Base-by-base conservation (phyloP, 2,113 vertebrate species). In the Megaleporinus macrocephalus region DNA sequence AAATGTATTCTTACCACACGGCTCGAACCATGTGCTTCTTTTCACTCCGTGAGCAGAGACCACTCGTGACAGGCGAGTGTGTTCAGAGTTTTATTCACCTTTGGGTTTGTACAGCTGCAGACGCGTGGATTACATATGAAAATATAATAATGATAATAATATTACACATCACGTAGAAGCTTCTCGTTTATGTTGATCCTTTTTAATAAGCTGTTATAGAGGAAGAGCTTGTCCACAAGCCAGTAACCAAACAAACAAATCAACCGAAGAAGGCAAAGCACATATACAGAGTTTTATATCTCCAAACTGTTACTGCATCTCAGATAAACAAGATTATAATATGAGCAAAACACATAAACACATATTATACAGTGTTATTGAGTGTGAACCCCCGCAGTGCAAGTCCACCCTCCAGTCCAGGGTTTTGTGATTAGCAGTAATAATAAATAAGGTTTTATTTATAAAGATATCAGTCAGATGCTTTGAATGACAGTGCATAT, bases 1-100 rank as follows among this genome's bases (percentile, higher is more conserved):
- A 98, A 96, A 55, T 95, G 73, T 92, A 95, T 96, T 97, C 93
- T 88, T 96, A 94, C 90, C 93, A 94, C 86, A 29, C 30, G 12
- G 6, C 53, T 44, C 7, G 33, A 22, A 2, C 33, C 41, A 12
- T 3, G 7, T 69, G 63, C 41, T 70, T 29, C 5, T 9, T 44
- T 44, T 49, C 2, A 1, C 11, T 12, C 10, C 3, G 59, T 30
- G 11, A 29, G 12, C 26, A 15, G 9, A 70, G 6, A 36, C 33
- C 33, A 36, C 33, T n/a, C n/a, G n/a, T n/a, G n/a, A n/a, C n/a
- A n/a, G n/a, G n/a, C n/a, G n/a, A n/a, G n/a, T n/a, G n/a, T n/a
- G n/a, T 44, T 10, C 36, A 36, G 36, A 44, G 41, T 33, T 87
- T 81, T 82, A 87, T 87, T 86, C 61, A 78, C 33, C 70, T 85